These are phyloP conservation scores for Lucilia sericata DNA, from an alignment of 1,140 invertebrate species.

Conservation along the genomic window DNA sequence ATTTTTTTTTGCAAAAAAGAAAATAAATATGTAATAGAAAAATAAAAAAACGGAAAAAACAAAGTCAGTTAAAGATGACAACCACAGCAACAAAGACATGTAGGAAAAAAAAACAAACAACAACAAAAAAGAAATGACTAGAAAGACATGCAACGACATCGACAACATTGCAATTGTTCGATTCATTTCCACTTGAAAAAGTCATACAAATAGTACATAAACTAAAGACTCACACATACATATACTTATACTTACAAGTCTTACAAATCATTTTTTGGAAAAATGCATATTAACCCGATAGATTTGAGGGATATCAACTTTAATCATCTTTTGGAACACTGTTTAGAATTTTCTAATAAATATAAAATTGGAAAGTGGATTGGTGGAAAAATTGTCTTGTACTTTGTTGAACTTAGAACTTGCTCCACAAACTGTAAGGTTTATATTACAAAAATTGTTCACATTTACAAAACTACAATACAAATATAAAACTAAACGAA, in stretches of 20 bases:
- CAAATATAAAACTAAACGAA: too few relatives aligned
- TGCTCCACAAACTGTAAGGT: too few relatives aligned
- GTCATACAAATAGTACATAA: background rate
- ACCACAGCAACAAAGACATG: background rate
- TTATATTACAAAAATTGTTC: too few relatives aligned
- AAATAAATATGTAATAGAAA: background rate
- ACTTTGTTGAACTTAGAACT: too few relatives aligned
- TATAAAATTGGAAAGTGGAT: too few relatives aligned
- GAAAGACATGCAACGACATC: constrained; percentile 24
- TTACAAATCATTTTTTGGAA: too few relatives aligned
- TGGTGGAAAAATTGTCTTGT: too few relatives aligned
- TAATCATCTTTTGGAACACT: too few relatives aligned
- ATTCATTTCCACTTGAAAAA: constrained; percentile 29
- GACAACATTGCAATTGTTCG: constrained; percentile 19
- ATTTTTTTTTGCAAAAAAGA: background rate
- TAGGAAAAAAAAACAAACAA: background rate
- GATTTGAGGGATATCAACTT: too few relatives aligned
- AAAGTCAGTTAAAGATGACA: background rate
- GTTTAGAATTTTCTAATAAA: too few relatives aligned
- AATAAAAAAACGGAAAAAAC: background rate
- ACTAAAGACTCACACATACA: background rate
- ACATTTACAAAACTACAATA: too few relatives aligned
- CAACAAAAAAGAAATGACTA: background rate
- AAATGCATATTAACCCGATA: too few relatives aligned
- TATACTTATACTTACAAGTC: background rate